Base-by-base conservation (phyloP, 64 coral and sea anemone species). In the Pocillopora verrucosa region DNA sequence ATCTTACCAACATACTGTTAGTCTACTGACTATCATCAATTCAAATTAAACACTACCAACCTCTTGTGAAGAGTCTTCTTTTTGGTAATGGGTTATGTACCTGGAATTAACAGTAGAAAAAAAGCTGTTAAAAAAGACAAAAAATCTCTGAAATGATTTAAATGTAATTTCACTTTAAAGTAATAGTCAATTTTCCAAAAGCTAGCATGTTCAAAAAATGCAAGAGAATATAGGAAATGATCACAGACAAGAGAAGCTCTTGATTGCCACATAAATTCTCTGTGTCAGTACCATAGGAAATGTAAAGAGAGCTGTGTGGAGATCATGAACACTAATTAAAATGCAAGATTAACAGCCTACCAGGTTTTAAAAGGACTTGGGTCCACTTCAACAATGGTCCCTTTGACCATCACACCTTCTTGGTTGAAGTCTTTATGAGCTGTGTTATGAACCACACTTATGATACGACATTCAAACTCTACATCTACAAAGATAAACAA, bases 381-480 rank as follows among this genome's bases (percentile, higher is more conserved):
- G 83, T 90, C 93, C 83, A 99, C 83, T 93, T 99, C 86, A 34
- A 99, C 90, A 77, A 99, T 80, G 16, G 83, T 86, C 59, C 97
- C 97, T 76, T 91, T 95, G 4, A 99, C 97, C 77, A 99, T 99
- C 16, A 99, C 86, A 20, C 92, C 89, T 60, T 73, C 76, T 30
- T 90, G 83, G 26, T 72, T 88, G 75, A 95, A 94, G 16, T 95
- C 36, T 80, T 89, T 93, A 26, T 93, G 92, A 56, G 97, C 97
- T 63, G 76, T 72, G 73, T 89, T 93, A 75, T 95, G 75, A 16
- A 99, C 67, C 1, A 99, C 93, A 77, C 80, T 93, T 5, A 95
- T 61, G 60, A 99, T 95, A 59, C 93, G 89, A n/a, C 90, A 76
- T 60, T 91, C 56, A 13, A 93, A 87, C 58, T 95, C 96, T 11